These are phyloP conservation scores for Anableps anableps DNA, from an alignment of 2,797 vertebrate genomes.

Conservation along the genomic window DNA sequence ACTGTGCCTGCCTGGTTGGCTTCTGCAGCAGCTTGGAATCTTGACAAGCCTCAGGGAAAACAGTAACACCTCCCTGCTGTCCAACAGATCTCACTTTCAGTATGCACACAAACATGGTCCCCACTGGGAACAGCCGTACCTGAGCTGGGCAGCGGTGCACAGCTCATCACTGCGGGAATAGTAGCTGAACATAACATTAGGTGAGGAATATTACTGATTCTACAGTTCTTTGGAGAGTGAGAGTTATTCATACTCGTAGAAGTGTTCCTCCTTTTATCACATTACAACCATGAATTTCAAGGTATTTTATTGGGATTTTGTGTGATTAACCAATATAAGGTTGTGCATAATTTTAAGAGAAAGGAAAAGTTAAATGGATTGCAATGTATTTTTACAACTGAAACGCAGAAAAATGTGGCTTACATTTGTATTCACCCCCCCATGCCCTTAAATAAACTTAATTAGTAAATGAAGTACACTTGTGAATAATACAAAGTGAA, in stretches of 20 bases:
- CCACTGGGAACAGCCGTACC: constrained; percentile 20
- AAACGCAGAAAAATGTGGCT: too few relatives aligned
- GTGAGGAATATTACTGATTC: constrained; percentile 4
- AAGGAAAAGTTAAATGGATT: too few relatives aligned
- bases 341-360: too few relatives aligned
- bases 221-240: background rate
- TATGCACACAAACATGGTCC: constrained; percentile 14
- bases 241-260: background rate
- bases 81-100: constrained; percentile 26
- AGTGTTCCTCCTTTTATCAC: background rate
- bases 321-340: background rate
- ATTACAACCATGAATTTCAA: background rate
- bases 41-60: constrained; percentile 14
- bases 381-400: too few relatives aligned
- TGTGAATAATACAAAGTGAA: too few relatives aligned
- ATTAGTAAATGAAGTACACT: too few relatives aligned
- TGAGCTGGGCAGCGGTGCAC: constrained; percentile 38
- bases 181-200: constrained; percentile 8
- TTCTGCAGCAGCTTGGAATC: constrained; percentile 47
- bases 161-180: constrained; percentile 27
- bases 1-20: constrained; percentile 53
- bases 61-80: constrained; percentile 9
- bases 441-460: too few relatives aligned
- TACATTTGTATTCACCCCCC: too few relatives aligned
- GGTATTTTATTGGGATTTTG: background rate